Evolutionary conservation across 2,113 vertebrate genomes (phyloP), one percentile per base, ranked within the genome.

Genomic region (Anas platyrhynchos): DNA sequence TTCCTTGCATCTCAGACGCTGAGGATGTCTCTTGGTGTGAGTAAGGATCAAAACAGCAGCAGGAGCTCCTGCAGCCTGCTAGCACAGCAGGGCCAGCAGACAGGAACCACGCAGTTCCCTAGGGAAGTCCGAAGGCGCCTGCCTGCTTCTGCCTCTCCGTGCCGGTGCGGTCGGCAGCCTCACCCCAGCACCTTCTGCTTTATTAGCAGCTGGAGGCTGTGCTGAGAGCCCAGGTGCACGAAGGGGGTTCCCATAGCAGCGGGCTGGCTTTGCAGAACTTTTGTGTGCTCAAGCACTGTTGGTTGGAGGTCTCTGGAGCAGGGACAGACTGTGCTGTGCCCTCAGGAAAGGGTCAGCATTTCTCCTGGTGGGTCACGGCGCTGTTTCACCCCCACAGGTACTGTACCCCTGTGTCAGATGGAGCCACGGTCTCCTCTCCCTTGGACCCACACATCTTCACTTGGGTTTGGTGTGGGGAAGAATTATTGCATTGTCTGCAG

Each of bases 221-320:
- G 13, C n/a, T 12, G 27, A 25, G 46, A 13, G n/a, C 34, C n/a
- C 46, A 32, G 16, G 10, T 13, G n/a, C 23, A 5, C 25, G 52
- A 78, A 38, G 36, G 26, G 29, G 29, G 5, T 31, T 88, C 29
- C 32, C 11, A 5, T 16, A 73, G 61, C 29, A 52, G 29, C 21
- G 41, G 29, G 65, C 29, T 44, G 41, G 17, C 52, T 76, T 38
- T 80, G 23, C 27, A 12, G 29, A 38, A 3, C 34, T 68, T 54
- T 22, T 61, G 21, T 2, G 41, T 36, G 43, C 71, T 22, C 0
- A 2, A 83, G 50, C 56, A 13, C 5, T 0, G 0, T 9, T 16
- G 16, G 75, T 46, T 0, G 1, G 1, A 62, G 59, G 69, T 72
- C 0, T 0, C 87, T 69, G 84, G 26, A 63, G 50, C 7, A 1